phyloP scores from a whole-genome alignment of 2,797 vertebrate genomes.

The Calcarius lapponicus region DNA sequence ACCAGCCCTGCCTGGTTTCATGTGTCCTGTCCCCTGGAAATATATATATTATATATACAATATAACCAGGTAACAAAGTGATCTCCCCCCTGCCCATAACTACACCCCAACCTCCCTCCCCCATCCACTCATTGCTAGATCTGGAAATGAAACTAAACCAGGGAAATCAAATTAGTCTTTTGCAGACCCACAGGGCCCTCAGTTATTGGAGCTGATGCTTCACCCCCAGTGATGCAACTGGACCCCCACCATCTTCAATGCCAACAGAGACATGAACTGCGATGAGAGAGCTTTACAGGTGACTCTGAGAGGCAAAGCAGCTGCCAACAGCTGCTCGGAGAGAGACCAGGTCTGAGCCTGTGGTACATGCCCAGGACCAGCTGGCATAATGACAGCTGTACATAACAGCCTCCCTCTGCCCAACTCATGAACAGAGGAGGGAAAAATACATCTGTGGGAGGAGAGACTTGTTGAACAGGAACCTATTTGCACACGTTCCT shows the following conservation, averaged over 20 bases:
- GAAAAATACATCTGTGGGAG: neutral
- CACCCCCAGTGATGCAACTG: neutral
- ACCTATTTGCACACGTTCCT: neutral
- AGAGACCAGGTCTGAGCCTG: neutral
- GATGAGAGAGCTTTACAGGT: neutral
- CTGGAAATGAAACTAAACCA: neutral
- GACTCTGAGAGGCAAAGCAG: neutral
- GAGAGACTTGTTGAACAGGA: neutral
- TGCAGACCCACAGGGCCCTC: neutral
- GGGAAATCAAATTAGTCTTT: neutral
- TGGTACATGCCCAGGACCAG: neutral
- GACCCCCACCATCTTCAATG: accelerated
- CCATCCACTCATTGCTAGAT: neutral
- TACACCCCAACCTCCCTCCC: neutral
- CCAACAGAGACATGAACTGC: neutral
- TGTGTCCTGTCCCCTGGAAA: neutral
- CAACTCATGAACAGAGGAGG: neutral
- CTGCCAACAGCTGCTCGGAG: neutral
- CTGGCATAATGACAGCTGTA: neutral
- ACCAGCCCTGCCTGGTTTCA: neutral
- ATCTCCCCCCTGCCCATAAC: neutral
- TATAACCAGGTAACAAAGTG: neutral
- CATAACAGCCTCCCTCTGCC: neutral
- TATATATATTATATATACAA: neutral
- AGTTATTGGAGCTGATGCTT: neutral